Conservation (phyloP, 2,888 invertebrate species). For the Drosophila barbarae region DNA sequence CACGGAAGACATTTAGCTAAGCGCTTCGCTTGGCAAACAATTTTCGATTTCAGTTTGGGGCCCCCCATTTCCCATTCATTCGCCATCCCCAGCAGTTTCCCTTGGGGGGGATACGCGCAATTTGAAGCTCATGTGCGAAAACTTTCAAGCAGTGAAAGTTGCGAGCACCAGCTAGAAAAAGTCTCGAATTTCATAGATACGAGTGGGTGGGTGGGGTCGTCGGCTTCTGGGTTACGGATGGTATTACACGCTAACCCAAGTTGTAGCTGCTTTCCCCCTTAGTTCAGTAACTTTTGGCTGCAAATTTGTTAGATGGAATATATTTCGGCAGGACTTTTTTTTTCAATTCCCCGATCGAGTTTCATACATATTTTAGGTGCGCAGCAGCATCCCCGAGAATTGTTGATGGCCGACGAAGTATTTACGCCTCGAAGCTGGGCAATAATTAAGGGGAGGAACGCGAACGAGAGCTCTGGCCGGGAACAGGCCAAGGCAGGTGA, state of each 20-base stretch:
- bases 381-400: constrained; percentile 3
- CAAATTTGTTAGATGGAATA: constrained; percentile 38
- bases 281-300: constrained; percentile 29
- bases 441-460: constrained; percentile 17
- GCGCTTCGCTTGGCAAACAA: constrained; percentile 74
- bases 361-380: constrained; percentile 19
- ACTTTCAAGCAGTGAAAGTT: constrained; percentile 59
- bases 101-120: constrained; percentile 46
- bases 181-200: constrained; percentile 39
- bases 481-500: not conserved
- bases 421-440: not conserved
- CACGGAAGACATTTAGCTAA: constrained; percentile 73
- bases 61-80: constrained; percentile 4
- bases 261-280: constrained; percentile 13
- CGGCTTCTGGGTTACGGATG: constrained; percentile 35
- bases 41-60: constrained; percentile 64
- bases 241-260: constrained; percentile 41
- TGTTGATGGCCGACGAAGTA: constrained; percentile 7
- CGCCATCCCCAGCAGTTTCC: constrained; percentile 11
- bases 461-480: not conserved
- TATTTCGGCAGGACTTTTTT: constrained; percentile 25
- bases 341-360: constrained; percentile 38
- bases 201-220: not conserved
- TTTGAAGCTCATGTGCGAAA: constrained; percentile 64
- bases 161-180: constrained; percentile 38